phyloP scores from a whole-genome alignment of 2,797 vertebrate genomes.

The Leptodactylus fallax region DNA sequence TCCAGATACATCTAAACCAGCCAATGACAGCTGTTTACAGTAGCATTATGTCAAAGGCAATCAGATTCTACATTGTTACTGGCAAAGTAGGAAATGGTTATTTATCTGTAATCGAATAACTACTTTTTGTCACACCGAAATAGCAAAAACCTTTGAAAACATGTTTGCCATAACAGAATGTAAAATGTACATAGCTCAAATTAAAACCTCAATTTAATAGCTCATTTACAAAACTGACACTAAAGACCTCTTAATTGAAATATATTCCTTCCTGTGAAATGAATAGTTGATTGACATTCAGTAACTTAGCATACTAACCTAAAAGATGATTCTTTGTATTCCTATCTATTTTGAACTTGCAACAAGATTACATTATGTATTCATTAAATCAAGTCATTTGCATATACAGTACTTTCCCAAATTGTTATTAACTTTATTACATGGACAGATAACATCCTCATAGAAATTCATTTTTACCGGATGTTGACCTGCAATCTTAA shows the following conservation, averaged over 20 bases:
- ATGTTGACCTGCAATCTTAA: background rate
- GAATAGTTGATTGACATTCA: slow-evolving; percentile 40
- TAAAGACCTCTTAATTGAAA: slow-evolving; percentile 42
- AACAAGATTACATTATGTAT: slow-evolving; percentile 53
- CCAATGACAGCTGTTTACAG: background rate
- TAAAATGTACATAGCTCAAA: slow-evolving; percentile 8
- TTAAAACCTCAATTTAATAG: slow-evolving; percentile 41
- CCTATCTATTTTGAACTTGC: slow-evolving; percentile 45
- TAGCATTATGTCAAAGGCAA: background rate
- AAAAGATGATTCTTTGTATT: slow-evolving; percentile 51
- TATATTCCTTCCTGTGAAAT: slow-evolving; percentile 28
- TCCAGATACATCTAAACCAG: too few relatives aligned
- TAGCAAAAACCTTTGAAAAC: background rate
- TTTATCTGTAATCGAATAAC: background rate
- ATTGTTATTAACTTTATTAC: slow-evolving; percentile 64
- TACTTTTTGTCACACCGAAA: background rate
- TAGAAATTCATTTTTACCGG: slow-evolving; percentile 26
- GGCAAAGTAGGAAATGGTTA: background rate
- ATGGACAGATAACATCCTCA: slow-evolving; percentile 49
- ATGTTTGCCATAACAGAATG: background rate
- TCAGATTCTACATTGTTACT: background rate
- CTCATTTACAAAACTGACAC: slow-evolving; percentile 34
- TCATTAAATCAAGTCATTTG: slow-evolving; percentile 55
- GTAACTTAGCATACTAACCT: slow-evolving; percentile 38
- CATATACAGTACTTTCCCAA: slow-evolving; percentile 46